These are phyloP conservation scores for Drosophila antonietae DNA, from an alignment of 2,888 invertebrate genomes.

Conservation along the genomic window DNA sequence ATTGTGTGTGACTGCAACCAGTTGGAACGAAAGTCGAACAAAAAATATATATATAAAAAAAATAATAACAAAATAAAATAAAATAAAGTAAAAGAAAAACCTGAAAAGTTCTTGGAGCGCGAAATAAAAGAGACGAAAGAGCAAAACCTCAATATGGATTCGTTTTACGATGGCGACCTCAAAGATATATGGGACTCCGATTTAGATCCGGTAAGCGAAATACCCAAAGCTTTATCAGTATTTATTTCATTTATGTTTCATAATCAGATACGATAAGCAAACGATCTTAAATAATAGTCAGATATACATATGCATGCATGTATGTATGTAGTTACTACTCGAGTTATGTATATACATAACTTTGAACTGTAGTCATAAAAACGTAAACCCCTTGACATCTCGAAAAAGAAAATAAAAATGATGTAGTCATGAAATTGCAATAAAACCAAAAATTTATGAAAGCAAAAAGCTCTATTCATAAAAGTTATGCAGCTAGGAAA, in stretches of 20 bases:
- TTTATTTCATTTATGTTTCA: conserved; percentile 9
- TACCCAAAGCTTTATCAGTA: conserved; percentile 34
- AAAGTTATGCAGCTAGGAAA: neutral
- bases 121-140: conserved; percentile 23
- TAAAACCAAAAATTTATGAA: neutral
- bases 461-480: neutral
- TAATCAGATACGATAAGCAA: conserved; percentile 31
- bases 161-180: conserved; percentile 91
- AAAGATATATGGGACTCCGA: conserved; percentile 93
- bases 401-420: conserved; percentile 23
- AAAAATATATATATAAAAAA: conserved; percentile 17
- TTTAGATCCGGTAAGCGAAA: conserved; percentile 91
- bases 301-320: neutral
- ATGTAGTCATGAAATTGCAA: conserved; percentile 7
- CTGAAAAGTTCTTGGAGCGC: conserved; percentile 63
- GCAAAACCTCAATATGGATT: conserved; percentile 86
- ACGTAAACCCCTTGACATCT: conserved; percentile 22
- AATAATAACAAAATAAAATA: neutral
- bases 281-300: conserved; percentile 19
- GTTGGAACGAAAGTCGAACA: conserved; percentile 66
- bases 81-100: conserved; percentile 18
- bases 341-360: neutral
- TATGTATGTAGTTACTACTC: too few species aligned
- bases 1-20: conserved; percentile 68
- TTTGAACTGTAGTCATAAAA: conserved; percentile 18